These are phyloP conservation scores for Rambutsinella grinnellia DNA, from an alignment of 2,888 invertebrate species.

Conservation along the genomic window DNA sequence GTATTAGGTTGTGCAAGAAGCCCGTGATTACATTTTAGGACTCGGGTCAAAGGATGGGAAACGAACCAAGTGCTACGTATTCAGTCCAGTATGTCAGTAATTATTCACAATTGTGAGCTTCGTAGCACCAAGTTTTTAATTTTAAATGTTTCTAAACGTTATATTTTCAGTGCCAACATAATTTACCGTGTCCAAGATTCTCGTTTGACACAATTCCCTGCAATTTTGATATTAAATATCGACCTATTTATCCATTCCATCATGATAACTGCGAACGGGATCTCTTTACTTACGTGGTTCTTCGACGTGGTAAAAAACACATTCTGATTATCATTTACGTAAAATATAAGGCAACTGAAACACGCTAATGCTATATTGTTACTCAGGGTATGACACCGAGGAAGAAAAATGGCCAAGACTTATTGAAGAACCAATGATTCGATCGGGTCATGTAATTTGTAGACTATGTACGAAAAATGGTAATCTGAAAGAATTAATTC, in stretches of 20 bases:
- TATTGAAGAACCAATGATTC: constrained; percentile 78
- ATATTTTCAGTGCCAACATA: constrained; percentile 89
- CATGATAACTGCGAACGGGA: constrained; percentile 72
- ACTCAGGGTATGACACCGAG: constrained; percentile 69
- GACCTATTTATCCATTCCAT: constrained; percentile 71
- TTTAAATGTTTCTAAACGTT: too few relatives aligned
- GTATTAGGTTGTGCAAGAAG: constrained; percentile 80
- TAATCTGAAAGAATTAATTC: constrained; percentile 80
- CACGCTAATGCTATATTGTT: too few relatives aligned
- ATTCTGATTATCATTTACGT: too few relatives aligned
- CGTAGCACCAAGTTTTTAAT: too few relatives aligned
- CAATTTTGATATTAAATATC: constrained; percentile 79
- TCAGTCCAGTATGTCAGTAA: constrained; percentile 79
- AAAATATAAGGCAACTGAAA: too few relatives aligned
- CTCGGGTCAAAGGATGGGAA: constrained; percentile 67
- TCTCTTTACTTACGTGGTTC: constrained; percentile 83
- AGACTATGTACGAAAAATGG: constrained; percentile 83
- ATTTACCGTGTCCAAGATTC: constrained; percentile 81
- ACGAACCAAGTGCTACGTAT: constrained; percentile 71
- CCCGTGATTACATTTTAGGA: constrained; percentile 83
- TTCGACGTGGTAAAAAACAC: constrained; percentile 78
- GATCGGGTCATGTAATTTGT: constrained; percentile 82
- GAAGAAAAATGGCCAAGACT: constrained; percentile 84
- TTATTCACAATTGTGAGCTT: too few relatives aligned
- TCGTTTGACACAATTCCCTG: constrained; percentile 79